These are phyloP conservation scores for Gisinianus flammeolus DNA, from an alignment of 2,888 invertebrate genomes.

Conservation along the genomic window DNA sequence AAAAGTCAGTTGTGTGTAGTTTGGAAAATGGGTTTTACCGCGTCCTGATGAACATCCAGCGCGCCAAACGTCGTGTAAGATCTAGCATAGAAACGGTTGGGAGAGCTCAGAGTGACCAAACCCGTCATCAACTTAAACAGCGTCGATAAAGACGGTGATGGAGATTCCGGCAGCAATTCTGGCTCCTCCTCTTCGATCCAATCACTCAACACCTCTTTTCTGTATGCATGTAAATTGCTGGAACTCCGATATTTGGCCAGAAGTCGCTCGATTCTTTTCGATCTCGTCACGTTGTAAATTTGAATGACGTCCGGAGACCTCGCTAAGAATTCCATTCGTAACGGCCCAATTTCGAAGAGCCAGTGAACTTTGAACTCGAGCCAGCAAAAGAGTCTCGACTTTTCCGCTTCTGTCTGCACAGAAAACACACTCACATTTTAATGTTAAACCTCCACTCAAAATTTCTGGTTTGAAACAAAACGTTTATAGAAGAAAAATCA, in stretches of 20 bases:
- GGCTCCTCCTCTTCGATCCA: background rate
- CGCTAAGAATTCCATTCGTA: background rate
- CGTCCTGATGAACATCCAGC: background rate
- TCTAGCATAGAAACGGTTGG: too few species aligned
- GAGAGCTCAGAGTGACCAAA: too few species aligned
- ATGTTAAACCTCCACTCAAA: too few species aligned
- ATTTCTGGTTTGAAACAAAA: too few species aligned
- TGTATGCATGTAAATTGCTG: background rate
- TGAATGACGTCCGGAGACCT: background rate
- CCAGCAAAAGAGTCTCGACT: too few species aligned
- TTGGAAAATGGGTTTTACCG: background rate
- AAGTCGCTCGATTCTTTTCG: background rate
- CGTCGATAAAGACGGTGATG: too few species aligned
- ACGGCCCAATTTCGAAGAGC: background rate
- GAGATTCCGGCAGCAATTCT: background rate
- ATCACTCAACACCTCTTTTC: background rate
- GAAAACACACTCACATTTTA: too few species aligned
- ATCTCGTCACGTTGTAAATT: background rate
- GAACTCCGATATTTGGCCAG: background rate
- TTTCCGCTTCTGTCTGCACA: too few species aligned
- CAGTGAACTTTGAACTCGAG: background rate
- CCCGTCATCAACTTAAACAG: too few species aligned
- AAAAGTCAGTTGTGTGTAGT: too few species aligned
- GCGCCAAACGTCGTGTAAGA: too few species aligned
- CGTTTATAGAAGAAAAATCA: too few species aligned